Evolutionary conservation across 2,113 vertebrate species (phyloP), one percentile per base, ranked within the genome.

Genomic region (Okapia johnstoni): DNA sequence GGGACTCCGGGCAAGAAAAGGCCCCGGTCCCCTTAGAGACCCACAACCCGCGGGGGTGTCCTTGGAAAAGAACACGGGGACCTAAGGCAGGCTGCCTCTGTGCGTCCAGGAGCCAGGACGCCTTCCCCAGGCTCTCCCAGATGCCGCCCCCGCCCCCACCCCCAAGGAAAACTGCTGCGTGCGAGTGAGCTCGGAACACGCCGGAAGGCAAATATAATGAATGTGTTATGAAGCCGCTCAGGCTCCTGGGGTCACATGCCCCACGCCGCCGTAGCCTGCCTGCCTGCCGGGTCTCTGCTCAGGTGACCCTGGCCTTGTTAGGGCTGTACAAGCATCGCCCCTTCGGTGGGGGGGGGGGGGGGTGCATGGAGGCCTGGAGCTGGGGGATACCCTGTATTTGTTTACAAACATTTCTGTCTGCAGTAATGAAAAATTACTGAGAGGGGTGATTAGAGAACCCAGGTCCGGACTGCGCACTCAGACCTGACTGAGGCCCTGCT

Each of bases 371-470:
- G 80, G 16, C 57, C 63, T 60, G 0, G 9, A 28, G 83, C 90
- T 9, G 5, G 36, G 93, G 93, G 93, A 84, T 5, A 33, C 63
- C 94, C 83, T 96, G 36, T 97, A 92, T 97, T 98, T 98, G 94
- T 96, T 96, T 98, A 96, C 96, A 98, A 94, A 97, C 98, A 97
- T 96, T 93, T 95, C 97, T 96, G 57, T 91, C 93, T 73, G 55
- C 3, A 19, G 97, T 98, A 92, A 93, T 97, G 97, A 98, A 95
- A 92, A 98, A 97, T 97, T 88, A 95, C 94, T 73, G 17, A 94
- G 97, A 94, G 96, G 95, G 96, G 92, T 97, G 96, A 98, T 98
- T 89, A 98, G 96, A 92, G 90, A 91, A 93, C 88, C 93, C 87
- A 40, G 91, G 96, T 96, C 81, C 92, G 79, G 94, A 89, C 88